These are phyloP conservation scores for Balearica regulorum DNA, from an alignment of 2,797 vertebrate species.

Conservation along the genomic window DNA sequence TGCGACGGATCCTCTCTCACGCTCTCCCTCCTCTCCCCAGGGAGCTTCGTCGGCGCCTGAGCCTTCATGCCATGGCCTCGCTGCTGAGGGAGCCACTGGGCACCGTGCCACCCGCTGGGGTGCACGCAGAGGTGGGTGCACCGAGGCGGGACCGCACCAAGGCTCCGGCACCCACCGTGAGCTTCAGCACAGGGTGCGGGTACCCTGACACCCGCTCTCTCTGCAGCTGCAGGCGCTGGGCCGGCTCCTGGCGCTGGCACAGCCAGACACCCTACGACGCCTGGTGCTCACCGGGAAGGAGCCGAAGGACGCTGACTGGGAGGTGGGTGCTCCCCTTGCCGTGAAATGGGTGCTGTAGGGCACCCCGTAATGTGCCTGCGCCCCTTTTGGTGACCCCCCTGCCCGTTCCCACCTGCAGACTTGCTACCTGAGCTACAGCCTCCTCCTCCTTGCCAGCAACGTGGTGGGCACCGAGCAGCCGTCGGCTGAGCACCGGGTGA, in stretches of 20 bases:
- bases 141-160: background rate
- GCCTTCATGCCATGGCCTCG: conserved; percentile 23
- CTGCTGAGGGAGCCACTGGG: background rate
- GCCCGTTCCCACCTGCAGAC: background rate
- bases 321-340: background rate
- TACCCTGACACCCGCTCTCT: fast-evolving
- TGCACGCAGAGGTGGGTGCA: background rate
- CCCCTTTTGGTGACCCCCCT: fast-evolving
- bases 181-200: too few species aligned
- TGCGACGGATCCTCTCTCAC: background rate
- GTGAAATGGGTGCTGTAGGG: background rate
- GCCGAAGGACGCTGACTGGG: background rate
- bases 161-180: background rate
- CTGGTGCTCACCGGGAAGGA: background rate
- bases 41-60: conserved; percentile 43
- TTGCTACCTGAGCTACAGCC: conserved; percentile 61
- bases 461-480: conserved; percentile 45
- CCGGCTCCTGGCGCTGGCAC: conserved; percentile 40
- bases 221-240: conserved; percentile 38
- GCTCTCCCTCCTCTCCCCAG: background rate
- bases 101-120: background rate
- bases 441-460: conserved; percentile 48
- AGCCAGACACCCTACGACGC: background rate
- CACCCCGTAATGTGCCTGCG: fast-evolving
- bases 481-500: conserved; percentile 14